Base-by-base conservation (phyloP, 2,113 vertebrate species). In the Cryptotis parvus region DNA sequence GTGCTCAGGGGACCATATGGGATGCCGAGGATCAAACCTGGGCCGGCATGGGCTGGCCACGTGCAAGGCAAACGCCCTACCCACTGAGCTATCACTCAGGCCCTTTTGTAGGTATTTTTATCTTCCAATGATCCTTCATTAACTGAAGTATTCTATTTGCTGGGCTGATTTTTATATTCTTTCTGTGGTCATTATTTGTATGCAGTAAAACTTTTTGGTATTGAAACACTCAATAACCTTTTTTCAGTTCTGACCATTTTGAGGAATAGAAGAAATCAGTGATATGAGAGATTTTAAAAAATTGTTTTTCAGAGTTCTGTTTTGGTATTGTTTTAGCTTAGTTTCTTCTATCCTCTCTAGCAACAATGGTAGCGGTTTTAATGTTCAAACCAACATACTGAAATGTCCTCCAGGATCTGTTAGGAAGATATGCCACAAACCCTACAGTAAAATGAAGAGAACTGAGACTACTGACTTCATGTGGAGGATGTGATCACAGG, bases 121-220 rank as follows among this genome's bases (percentile, higher is more conserved):
- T 93, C 76, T 94, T 94, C 88, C 94, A 95, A 49, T 90, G 91
- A 94, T 74, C 84, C 92, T 91, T 69, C 89, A 93, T 92, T 94
- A 90, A 95, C 94, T 94, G 43, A 73, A 92, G 55, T 80, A 94
- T 95, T 83, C 68, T 81, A 83, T 89, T 93, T 91, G 27, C 75
- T 84, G 22, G 41, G 20, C 33, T 91, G 80, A 95, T 95, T 87
- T 95, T 37, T 96, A n/a, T 91, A 87, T 92, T 93, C 24, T 90
- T 94, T 85, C 82, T 70, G 31, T 80, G 39, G 55, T 2, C 26
- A 68, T 91, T 84, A 73, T 82, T 96, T 96, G 72, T 45, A 93
- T 78, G n/a, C 68, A 95, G 73, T 92, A 86, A 94, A 87, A 82
- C 24, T 10, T n/a, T 69, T 85, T 93, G 90, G 58, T 84, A 91